These are phyloP conservation scores for Chrysemys picta DNA, from an alignment of 2,113 vertebrate species.

Conservation along the genomic window DNA sequence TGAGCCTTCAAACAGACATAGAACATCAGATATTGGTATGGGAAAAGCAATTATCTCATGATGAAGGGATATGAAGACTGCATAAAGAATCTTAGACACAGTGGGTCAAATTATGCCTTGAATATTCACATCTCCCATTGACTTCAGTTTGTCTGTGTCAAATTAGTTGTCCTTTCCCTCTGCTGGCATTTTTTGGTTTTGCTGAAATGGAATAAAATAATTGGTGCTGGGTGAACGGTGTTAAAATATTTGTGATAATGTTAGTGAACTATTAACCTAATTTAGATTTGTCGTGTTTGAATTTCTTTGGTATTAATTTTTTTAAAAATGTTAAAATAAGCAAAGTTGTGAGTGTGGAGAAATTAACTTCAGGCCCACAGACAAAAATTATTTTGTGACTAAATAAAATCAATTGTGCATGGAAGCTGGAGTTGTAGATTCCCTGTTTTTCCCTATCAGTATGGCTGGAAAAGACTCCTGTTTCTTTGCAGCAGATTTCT, in stretches of 20 bases:
- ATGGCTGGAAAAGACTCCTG: not conserved
- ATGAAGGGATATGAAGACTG: not conserved
- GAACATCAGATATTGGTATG: not conserved
- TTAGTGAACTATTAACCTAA: not conserved
- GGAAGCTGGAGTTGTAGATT: not conserved
- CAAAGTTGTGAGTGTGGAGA: not conserved
- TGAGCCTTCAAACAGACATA: not conserved
- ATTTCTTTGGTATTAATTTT: not conserved
- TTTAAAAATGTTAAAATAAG: not conserved
- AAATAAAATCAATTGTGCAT: slow-evolving; percentile 5
- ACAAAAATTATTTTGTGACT: slow-evolving; percentile 3
- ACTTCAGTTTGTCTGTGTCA: not conserved
- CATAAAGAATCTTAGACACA: not conserved
- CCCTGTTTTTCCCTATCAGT: not conserved
- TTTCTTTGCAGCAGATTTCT: slow-evolving; percentile 13
- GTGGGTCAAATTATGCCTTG: not conserved
- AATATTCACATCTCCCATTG: not conserved
- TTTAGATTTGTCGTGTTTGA: not conserved
- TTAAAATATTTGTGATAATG: slow-evolving; percentile 17
- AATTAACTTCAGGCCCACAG: not conserved
- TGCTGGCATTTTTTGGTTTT: not conserved
- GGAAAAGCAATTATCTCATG: not conserved
- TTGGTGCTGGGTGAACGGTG: not conserved
- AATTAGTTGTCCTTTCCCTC: slow-evolving; percentile 1
- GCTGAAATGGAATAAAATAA: not conserved